A percentile compares a stretch with the other conserved stretches of the same genome.
These are phyloP conservation scores for Allolobophora icterica DNA, from an alignment of 2,888 invertebrate species.

Conservation along the genomic window DNA sequence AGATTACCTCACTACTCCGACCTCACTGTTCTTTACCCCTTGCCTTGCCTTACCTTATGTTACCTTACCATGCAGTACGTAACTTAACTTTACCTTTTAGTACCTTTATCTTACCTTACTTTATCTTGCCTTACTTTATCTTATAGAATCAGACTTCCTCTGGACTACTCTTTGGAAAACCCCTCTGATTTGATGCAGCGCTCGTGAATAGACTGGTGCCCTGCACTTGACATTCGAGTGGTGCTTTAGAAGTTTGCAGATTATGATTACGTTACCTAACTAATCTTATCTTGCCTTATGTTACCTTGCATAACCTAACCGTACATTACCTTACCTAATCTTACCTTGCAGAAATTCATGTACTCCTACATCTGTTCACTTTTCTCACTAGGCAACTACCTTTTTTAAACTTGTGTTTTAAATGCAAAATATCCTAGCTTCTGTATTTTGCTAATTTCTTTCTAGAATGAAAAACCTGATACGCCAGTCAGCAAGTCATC, in stretches of 20 bases:
- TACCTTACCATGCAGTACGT: no score
- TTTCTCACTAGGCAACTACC: background rate
- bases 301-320: background rate
- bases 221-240: no score
- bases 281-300: background rate
- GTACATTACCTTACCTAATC: background rate
- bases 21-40: background rate
- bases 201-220: no score
- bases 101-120: no score
- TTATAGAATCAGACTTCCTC: no score
- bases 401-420: background rate
- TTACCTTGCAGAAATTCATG: background rate
- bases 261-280: background rate
- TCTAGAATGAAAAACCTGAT: conserved; percentile 70
- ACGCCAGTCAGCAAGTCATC: conserved; percentile 90
- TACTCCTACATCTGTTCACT: background rate
- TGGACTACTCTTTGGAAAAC: no score
- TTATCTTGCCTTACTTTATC: no score
- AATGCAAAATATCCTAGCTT: background rate
- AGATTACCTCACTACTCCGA: background rate
- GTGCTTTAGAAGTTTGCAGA: no score
- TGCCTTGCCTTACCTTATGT: no score
- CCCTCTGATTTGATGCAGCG: no score
- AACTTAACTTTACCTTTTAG: no score
- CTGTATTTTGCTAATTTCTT: background rate